Evolutionary conservation across 2,113 vertebrate genomes (phyloP).

Genomic region (Cephalophus harveyi): DNA sequence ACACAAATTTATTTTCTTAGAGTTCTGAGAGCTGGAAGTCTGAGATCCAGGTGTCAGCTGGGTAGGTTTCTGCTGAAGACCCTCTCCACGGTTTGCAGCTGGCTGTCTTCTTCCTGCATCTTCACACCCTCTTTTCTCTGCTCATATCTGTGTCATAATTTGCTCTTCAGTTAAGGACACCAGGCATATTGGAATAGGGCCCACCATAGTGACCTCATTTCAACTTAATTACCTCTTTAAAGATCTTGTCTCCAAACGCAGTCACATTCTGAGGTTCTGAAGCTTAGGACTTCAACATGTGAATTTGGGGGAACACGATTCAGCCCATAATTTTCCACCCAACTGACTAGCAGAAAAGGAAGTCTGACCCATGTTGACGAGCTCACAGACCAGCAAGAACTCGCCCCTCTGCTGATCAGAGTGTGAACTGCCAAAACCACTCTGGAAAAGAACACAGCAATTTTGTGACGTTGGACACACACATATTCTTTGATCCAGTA

Average conservation of each 20-base stretch:
- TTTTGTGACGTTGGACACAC: background rate
- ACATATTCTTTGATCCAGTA: background rate
- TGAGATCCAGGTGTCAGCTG: background rate
- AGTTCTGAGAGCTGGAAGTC: background rate
- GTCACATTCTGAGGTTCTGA: background rate
- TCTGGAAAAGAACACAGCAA: background rate
- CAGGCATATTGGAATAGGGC: background rate
- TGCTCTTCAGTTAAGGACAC: background rate
- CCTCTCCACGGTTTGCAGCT: background rate
- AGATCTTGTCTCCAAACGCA: background rate
- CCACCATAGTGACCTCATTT: background rate
- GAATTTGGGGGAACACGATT: background rate
- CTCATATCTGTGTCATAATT: background rate
- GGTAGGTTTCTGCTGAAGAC: background rate
- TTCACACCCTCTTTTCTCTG: background rate
- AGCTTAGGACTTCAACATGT: background rate
- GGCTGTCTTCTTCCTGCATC: background rate
- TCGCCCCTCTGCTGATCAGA: background rate
- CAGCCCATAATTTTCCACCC: background rate
- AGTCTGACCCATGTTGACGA: accelerated
- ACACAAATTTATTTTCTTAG: background rate
- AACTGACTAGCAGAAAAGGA: background rate
- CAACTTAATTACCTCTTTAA: background rate
- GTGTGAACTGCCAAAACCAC: background rate
- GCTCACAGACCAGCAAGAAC: background rate